These are phyloP conservation scores for Idaea biselata DNA, from an alignment of 2,888 invertebrate genomes.

Conservation along the genomic window DNA sequence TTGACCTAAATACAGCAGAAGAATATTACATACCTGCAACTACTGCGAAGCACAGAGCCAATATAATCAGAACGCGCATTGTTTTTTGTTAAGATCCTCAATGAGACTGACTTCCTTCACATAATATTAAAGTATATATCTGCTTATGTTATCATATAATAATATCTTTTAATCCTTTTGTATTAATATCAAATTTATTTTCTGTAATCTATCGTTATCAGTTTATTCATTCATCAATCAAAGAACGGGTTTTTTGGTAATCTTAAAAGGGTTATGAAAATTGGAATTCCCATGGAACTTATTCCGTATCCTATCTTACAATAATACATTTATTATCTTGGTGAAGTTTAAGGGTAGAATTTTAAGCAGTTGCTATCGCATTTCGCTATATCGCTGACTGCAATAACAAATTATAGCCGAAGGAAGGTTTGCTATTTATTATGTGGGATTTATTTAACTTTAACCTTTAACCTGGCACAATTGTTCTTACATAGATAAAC, in stretches of 20 bases:
- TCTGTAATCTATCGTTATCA: neutral
- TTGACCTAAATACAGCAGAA: neutral
- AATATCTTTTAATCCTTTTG: neutral
- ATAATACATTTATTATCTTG: neutral
- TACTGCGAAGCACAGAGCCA: slow-evolving; percentile 20
- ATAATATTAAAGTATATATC: neutral
- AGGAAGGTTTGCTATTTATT: neutral
- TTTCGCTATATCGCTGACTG: neutral
- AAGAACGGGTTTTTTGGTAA: neutral
- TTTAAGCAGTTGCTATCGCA: neutral
- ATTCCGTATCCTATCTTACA: neutral
- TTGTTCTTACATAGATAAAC: too few relatives aligned
- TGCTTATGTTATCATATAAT: neutral
- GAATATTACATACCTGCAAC: slow-evolving; percentile 24
- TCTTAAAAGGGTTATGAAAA: neutral
- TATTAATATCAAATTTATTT: neutral
- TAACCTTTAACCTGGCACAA: too few relatives aligned
- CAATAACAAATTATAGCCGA: neutral
- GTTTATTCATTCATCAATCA: neutral
- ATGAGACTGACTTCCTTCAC: slow-evolving; percentile 4
- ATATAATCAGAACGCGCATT: slow-evolving; percentile 24
- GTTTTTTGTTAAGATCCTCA: slow-evolving; percentile 15
- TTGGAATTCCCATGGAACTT: neutral
- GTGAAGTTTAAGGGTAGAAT: neutral
- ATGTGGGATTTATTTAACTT: neutral